Conservation (phyloP, 2,888 invertebrate species). For the Chrysolina americana region DNA sequence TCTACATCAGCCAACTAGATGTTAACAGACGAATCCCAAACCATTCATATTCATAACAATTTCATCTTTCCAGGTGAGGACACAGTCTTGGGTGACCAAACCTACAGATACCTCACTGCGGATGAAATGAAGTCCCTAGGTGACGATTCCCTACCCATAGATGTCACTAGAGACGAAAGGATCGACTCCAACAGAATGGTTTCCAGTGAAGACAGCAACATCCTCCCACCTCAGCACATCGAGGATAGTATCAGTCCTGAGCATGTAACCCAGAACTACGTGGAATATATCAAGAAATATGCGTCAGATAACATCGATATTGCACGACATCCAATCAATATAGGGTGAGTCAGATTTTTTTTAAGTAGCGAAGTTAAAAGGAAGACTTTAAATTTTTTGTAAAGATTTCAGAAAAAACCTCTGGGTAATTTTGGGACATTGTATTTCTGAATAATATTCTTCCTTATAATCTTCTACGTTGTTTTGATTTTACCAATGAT, state of each 20-base stretch:
- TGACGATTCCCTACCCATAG: conserved; percentile 93
- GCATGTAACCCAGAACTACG: conserved; percentile 71
- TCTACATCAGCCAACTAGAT: conserved; percentile 27
- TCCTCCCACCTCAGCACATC: conserved; percentile 73
- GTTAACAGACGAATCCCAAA: background rate
- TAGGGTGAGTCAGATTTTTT: conserved; percentile 73
- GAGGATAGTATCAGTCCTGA: conserved; percentile 78
- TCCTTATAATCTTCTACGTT: conserved; percentile 28
- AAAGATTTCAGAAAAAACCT: too few species aligned
- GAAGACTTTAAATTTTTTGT: background rate
- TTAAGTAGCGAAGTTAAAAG: conserved; percentile 19
- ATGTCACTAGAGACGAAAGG: conserved; percentile 92
- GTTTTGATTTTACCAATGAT: conserved; percentile 17
- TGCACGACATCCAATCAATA: conserved; percentile 75
- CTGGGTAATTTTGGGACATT: too few species aligned
- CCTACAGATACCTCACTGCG: conserved; percentile 92
- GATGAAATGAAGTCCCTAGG: conserved; percentile 97
- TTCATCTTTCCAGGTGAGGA: conserved; percentile 82
- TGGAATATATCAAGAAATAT: conserved; percentile 72
- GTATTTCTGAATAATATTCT: conserved; percentile 27
- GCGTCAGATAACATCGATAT: conserved; percentile 74
- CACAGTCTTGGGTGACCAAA: conserved; percentile 90
- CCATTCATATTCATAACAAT: background rate
- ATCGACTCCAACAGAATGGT: conserved; percentile 79
- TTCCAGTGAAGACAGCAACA: conserved; percentile 69